Evolutionary conservation across 2,797 vertebrate genomes (phyloP).

Genomic region (Dipus sagitta): DNA sequence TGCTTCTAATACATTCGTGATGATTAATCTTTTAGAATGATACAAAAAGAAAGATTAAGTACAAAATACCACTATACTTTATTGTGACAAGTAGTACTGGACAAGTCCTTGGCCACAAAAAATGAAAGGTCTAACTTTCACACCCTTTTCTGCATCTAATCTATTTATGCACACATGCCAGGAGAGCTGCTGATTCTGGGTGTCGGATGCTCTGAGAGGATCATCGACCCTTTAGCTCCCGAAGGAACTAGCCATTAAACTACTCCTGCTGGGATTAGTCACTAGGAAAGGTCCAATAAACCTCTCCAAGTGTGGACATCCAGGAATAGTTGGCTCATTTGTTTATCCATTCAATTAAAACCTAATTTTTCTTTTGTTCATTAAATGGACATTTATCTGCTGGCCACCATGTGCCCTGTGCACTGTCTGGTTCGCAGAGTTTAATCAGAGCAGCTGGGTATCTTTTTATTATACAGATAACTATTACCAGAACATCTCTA

Average conservation of each 20-base stretch:
- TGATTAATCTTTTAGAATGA: conserved; percentile 20
- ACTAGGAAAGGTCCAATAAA: conserved; percentile 23
- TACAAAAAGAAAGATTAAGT: neutral
- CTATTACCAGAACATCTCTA: neutral
- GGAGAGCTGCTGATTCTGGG: neutral
- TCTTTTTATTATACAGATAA: conserved; percentile 13
- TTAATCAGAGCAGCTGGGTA: conserved; percentile 33
- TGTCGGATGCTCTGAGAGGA: neutral
- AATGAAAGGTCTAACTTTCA: too few species aligned
- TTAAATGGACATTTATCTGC: conserved; percentile 56
- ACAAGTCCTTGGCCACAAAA: neutral
- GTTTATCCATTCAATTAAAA: conserved; percentile 63
- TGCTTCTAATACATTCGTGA: neutral
- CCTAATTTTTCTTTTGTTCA: conserved; percentile 64
- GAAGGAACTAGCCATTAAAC: neutral
- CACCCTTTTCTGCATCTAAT: neutral
- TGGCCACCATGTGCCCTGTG: neutral
- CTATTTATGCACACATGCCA: neutral
- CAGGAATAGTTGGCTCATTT: conserved; percentile 39
- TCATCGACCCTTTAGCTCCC: neutral
- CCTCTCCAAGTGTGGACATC: conserved; percentile 33
- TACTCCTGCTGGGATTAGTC: neutral
- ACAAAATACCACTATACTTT: neutral
- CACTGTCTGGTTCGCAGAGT: neutral
- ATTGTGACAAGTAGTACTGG: neutral